These are phyloP conservation scores for Cheiracanthium punctorium DNA, from an alignment of 2,888 invertebrate genomes.

Conservation along the genomic window DNA sequence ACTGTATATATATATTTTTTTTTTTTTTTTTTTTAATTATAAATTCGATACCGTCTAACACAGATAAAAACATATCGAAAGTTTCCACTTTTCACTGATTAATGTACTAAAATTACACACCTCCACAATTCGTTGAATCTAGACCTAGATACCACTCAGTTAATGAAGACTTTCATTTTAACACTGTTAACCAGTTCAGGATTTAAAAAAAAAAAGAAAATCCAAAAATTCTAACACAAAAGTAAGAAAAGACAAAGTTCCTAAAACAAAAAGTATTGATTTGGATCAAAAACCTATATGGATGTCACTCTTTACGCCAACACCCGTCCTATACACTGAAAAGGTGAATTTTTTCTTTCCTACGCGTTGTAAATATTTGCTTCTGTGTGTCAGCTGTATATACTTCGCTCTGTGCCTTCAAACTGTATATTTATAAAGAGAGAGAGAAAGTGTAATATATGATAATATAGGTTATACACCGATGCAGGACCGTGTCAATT, in stretches of 20 bases:
- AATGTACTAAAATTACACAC: too few relatives aligned
- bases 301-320: background rate
- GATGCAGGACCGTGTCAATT: conserved; percentile 28
- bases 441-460: conserved; percentile 12
- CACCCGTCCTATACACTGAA: conserved; percentile 41
- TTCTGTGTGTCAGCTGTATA: conserved; percentile 41
- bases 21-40: too few relatives aligned
- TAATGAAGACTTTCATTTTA: too few relatives aligned
- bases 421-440: conserved; percentile 42
- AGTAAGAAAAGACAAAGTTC: background rate
- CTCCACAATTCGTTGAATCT: too few relatives aligned
- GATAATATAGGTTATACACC: background rate
- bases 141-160: too few relatives aligned
- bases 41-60: too few relatives aligned
- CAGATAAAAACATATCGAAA: too few relatives aligned
- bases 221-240: background rate
- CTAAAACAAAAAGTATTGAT: background rate
- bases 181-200: too few relatives aligned
- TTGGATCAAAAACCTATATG: background rate
- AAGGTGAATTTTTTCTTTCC: background rate
- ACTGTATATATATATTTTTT: too few relatives aligned
- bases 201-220: too few relatives aligned
- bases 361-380: conserved; percentile 28
- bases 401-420: conserved; percentile 50
- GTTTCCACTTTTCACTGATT: too few relatives aligned